Evolutionary conservation across 1,140 invertebrate species (phyloP).

Genomic region (Saccostrea glomerata): DNA sequence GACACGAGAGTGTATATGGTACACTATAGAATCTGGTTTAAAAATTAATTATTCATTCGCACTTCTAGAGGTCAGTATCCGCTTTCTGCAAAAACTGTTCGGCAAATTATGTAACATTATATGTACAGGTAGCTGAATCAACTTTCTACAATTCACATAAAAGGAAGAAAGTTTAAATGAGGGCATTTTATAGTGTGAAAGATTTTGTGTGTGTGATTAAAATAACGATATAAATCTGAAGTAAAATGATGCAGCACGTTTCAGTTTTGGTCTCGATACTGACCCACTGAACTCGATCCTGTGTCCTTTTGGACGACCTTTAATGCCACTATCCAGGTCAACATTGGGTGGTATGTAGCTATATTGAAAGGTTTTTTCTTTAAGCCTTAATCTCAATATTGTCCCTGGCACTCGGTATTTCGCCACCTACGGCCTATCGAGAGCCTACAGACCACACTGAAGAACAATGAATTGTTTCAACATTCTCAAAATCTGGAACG

Average conservation of each 20-base stretch:
- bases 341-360: not conserved
- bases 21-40: not conserved
- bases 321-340: conserved; percentile 3
- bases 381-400: conserved; percentile 22
- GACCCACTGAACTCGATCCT: not conserved
- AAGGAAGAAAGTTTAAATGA: no score
- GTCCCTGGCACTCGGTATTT: not conserved
- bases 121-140: no score
- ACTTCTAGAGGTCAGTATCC: conserved; percentile 5
- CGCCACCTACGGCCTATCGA: conserved; percentile 11
- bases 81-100: not conserved
- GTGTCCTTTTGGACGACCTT: not conserved
- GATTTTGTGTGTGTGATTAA: no score
- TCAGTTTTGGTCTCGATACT: not conserved
- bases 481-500: not conserved
- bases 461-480: not conserved
- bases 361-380: not conserved
- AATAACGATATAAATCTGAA: no score
- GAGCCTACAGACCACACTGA: not conserved
- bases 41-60: conserved; percentile 8
- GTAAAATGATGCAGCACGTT: no score
- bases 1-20: no score
- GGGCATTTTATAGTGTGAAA: no score
- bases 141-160: no score
- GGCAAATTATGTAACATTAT: not conserved